Evolutionary conservation across 2,888 invertebrate genomes (phyloP).

Genomic region (Ypsolopha scabrella): DNA sequence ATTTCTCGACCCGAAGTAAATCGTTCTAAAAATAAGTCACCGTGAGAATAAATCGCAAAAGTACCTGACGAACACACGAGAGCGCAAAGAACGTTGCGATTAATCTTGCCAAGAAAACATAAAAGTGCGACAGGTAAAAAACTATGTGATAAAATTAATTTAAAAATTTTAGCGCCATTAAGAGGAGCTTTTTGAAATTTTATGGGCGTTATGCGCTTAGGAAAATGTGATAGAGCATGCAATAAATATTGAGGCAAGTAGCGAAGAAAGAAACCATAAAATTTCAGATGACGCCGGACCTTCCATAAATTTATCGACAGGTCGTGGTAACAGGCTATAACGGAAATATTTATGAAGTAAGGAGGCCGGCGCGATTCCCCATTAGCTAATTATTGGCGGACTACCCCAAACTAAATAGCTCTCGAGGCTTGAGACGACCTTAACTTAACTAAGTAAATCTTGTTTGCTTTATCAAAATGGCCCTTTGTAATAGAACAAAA

Average conservation of each 20-base stretch:
- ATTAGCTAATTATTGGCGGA: conserved; percentile 56
- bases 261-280: conserved; percentile 57
- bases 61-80: no score
- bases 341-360: conserved; percentile 64
- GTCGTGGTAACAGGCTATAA: conserved; percentile 66
- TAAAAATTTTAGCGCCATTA: background rate
- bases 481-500: background rate
- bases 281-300: conserved; percentile 63
- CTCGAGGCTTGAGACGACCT: background rate
- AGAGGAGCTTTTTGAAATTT: background rate
- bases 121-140: background rate
- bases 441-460: background rate
- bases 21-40: no score
- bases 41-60: no score
- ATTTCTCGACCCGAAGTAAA: no score
- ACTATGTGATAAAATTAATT: background rate
- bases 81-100: no score
- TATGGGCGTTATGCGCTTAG: background rate
- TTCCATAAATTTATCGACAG: conserved; percentile 67
- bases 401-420: background rate
- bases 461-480: conserved; percentile 1
- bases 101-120: no score
- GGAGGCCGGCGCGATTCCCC: conserved; percentile 47
- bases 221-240: conserved; percentile 9
- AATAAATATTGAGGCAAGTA: conserved; percentile 44